Evolutionary conservation across 2,888 invertebrate species (phyloP), one percentile per base, ranked within the genome.

Genomic region (Maniola hyperantus): DNA sequence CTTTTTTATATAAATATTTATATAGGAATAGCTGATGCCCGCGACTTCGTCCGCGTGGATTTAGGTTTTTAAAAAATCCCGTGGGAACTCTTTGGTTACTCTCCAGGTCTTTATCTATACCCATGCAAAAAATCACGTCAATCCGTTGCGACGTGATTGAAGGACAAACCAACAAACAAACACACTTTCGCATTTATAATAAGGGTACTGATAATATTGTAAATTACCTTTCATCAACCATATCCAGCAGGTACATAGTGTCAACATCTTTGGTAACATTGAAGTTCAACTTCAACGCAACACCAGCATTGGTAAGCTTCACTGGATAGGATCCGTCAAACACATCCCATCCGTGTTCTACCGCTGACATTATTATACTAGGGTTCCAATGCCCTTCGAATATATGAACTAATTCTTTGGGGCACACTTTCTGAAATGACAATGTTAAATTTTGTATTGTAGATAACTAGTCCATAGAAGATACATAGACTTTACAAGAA

Each of bases 281-380:
- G 70, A 93, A 95, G 73, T 92, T 90, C 66, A 96, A 94, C 0
- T 93, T 93, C 50, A 97, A 85, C 0, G 96, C 97, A 68, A 94
- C 93, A 2, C 94, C 95, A 69, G 94, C 89, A 74, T 95, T 95
- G 0, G 97, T 95, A 8, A 95, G 91, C 67, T 95, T 88, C 64
- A 94, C 94, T 42, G 96, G 95, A 84, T 97, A 97, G 0, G 97
- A 96, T 0, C 97, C 96, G 81, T 99, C 98, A 84, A 99, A 97
- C 13, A 98, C 82, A 85, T 99, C 99, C 73, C 97, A 93, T 18
- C 98, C 98, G 39, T 94, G 78, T 72, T 94, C 92, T 42, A 98
- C 94, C 0, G 98, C 94, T 69, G 95, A 91, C 66, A 98, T 80
- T 50, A 97, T 92, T 36, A 94, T 89, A 5, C 94, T 87, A 4